Evolutionary conservation across 2,888 invertebrate genomes (phyloP), one percentile per base, ranked within the genome.

Genomic region (Hydrotaea diabolus): DNA sequence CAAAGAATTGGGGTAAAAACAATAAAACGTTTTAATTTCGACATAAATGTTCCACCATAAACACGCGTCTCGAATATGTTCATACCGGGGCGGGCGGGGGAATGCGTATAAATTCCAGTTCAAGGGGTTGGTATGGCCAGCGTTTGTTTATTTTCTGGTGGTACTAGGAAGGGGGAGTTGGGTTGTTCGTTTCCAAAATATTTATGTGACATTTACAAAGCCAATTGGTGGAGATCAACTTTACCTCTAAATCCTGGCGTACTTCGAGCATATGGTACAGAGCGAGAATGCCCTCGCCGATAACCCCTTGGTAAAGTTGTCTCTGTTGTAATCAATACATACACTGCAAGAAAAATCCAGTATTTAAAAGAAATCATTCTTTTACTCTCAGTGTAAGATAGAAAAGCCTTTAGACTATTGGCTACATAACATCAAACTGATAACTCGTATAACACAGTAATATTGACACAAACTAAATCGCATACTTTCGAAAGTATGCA

Each of bases 181-280:
- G 79, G 55, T 53, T 71, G 55, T 71, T 71, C 59, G 15, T 46
- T 72, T 64, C 53, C 21, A 23, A 69, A 82, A 82, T 82, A 85
- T 85, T 79, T 85, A 79, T 79, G 76, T 85, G 81, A 79, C 81
- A 79, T 82, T 85, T 82, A 78, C 62, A 76, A 43, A 19, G 69
- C 46, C 69, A 69, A 69, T 69, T 69, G 69, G 11, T 46, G 15
- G 46, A 46, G 69, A 46, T 66, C 66, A 69, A 69, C 31, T 3
- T 13, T 46, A 19, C 66, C 49, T 39, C 8, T 26, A 59, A 59
- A 23, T 23, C 11, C 59, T 15, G 49, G 23, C 49, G 23, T 49
- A 69, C 49, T 26, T 69, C 55, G 26, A 55, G 55, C 72, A 55
- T 73, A 73, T 57, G 57, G 57, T 36, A 55, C 36, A 21, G 19